Evolutionary conservation across 2,113 vertebrate species (phyloP).

Genomic region (Nipponia nippon): DNA sequence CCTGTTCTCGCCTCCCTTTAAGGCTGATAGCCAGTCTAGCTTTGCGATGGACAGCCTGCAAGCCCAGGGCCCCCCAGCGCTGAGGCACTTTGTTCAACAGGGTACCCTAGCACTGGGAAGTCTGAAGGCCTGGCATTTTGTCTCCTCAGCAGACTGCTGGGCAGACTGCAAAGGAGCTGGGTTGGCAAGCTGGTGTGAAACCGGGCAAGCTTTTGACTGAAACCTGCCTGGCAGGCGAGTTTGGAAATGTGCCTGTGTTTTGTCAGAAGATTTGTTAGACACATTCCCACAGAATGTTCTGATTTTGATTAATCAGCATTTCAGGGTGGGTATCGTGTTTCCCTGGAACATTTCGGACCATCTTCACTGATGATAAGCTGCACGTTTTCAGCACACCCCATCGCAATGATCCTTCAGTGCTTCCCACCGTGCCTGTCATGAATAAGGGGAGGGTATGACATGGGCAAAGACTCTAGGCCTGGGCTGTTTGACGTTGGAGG

Average conservation of each 20-base stretch:
- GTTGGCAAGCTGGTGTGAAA: neutral
- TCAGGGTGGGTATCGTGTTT: neutral
- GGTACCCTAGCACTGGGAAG: neutral
- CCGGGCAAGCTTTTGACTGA: neutral
- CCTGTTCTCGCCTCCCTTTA: neutral
- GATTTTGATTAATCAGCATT: constrained; percentile 9
- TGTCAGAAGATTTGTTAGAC: constrained; percentile 23
- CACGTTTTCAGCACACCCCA: neutral
- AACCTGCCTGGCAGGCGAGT: constrained; percentile 8
- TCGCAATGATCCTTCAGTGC: neutral
- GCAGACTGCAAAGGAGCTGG: neutral
- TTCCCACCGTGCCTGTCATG: neutral
- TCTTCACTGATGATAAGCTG: neutral
- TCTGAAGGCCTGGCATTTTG: neutral
- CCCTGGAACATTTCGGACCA: neutral
- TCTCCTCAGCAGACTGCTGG: neutral
- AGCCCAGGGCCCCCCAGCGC: neutral
- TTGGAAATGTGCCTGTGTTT: constrained; percentile 29
- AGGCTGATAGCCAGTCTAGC: neutral
- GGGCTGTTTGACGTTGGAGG: neutral
- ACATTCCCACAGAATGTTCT: neutral
- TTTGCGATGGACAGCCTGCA: neutral
- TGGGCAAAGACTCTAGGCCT: neutral
- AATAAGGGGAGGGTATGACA: neutral
- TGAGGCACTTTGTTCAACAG: neutral